A percentile compares a stretch with the other conserved stretches of the same genome.
Evolutionary conservation across 2,113 vertebrate species (phyloP).

Genomic region (Notothenia rossii): DNA sequence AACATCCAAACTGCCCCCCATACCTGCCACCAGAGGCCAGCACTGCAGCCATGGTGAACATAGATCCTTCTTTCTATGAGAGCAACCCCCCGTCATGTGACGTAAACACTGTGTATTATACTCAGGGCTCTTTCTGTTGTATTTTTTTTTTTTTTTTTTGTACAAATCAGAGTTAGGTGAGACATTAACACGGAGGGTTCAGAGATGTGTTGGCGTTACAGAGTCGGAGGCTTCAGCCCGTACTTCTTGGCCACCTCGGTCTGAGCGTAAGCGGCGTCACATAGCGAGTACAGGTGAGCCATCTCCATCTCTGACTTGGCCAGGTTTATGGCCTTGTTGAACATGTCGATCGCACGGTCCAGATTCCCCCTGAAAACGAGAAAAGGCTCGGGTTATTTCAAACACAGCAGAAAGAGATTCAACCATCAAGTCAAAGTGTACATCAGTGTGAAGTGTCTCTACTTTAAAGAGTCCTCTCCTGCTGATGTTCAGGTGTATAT

Average conservation of each 20-base stretch:
- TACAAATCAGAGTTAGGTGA: conserved; percentile 68
- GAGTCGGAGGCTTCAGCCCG: conserved; percentile 97
- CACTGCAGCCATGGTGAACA: conserved; percentile 18
- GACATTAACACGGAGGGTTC: conserved; percentile 55
- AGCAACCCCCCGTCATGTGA: conserved; percentile 50
- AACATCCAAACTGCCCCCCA: not conserved
- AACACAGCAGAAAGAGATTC: not conserved
- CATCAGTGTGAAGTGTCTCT: too few species aligned
- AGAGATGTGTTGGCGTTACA: conserved; percentile 83
- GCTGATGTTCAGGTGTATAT: too few species aligned
- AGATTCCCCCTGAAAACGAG: conserved; percentile 91
- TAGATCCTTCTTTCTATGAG: conserved; percentile 19
- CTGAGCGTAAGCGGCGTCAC: conserved; percentile 98
- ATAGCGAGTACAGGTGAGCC: conserved; percentile 98
- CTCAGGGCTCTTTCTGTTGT: conserved; percentile 35
- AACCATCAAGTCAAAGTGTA: too few species aligned
- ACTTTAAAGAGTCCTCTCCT: too few species aligned
- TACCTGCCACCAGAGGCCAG: conserved; percentile 14
- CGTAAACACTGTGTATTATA: conserved; percentile 57
- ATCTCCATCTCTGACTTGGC: conserved; percentile 99
- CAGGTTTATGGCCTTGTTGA: conserved; percentile 99
- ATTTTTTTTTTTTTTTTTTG: conserved; percentile 5
- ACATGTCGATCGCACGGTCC: conserved; percentile 99
- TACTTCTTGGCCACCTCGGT: conserved; percentile 99
- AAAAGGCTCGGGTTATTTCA: conserved; percentile 19